Base-by-base conservation (phyloP, 2,797 vertebrate species). In the Podargus strigoides region DNA sequence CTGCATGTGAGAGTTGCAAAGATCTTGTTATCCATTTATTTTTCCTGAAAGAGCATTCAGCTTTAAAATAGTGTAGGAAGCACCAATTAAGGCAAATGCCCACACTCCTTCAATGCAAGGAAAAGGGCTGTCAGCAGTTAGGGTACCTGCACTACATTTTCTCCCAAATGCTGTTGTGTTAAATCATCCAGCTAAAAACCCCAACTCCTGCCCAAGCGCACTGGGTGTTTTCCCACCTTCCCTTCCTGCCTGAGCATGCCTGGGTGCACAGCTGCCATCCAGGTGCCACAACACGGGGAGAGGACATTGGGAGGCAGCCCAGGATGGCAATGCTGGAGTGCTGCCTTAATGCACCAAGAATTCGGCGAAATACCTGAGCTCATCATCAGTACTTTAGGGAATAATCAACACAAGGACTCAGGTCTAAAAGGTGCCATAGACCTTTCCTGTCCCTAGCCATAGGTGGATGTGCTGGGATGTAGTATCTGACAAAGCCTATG, bases 151-250 rank as follows among this genome's bases (percentile, higher is more conserved):
- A 0, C 26, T 28, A 3, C 2, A 0, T 37, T 80, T 89, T 64
- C 53, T 92, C 81, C 41, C 46, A 44, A 44, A 72, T 18, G 26
- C 34, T 69, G 32, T 47, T 58, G 53, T 87, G 30, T 50, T 80
- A 83, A 80, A 50, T 14, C 36, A 75, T 19, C 41, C 78, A 66
- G 27, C 64, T 82, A 34, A 89, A 84, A 90, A 30, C 10, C 21
- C 23, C 26, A 47, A 36, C 17, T 47, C 53, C 39, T 70, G 36
- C 39, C 39, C 60, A 49, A 64, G 46, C 0, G 0, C 0, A 0
- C 26, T 0, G 0, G 36, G 55, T 4, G 0, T 89, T 89, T 83
- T 74, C 34, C 66, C 28, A 55, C 53, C 32, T 72, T 49, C 62
- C 72, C 36, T 36, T 83, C 58, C 24, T 53, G 42, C 64, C 49